A percentile compares a stretch with the other conserved stretches of the same genome.
phyloP scores from a whole-genome alignment of 2,113 vertebrate genomes.

The Cygnus buccinator region DNA sequence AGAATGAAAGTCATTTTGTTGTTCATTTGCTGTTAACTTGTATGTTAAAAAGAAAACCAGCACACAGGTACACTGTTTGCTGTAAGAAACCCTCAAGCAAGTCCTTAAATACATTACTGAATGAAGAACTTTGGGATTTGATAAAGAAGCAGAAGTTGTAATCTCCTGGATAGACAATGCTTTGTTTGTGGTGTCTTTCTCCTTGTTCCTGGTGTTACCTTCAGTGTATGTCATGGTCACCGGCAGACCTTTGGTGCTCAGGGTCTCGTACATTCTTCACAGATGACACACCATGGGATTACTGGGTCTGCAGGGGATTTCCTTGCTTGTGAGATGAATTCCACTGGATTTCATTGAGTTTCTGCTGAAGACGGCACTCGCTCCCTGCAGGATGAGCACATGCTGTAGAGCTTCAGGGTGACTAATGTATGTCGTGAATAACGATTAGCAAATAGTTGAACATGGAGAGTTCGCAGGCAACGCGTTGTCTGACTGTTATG shows the following conservation, averaged over 20 bases:
- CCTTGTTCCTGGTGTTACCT: not conserved
- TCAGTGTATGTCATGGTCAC: not conserved
- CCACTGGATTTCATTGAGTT: not conserved
- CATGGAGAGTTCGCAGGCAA: not conserved
- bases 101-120: not conserved
- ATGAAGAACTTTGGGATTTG: not conserved
- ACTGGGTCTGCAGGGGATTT: not conserved
- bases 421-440: not conserved
- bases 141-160: not conserved
- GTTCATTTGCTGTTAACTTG: not conserved
- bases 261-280: not conserved
- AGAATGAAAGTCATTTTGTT: not conserved
- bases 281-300: not conserved
- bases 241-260: not conserved
- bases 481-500: not conserved
- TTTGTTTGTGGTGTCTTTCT: not conserved
- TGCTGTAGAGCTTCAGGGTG: not conserved
- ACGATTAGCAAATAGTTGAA: not conserved
- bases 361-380: not conserved
- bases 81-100: not conserved
- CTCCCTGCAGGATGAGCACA: rapidly evolving
- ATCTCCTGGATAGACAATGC: rapidly evolving
- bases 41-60: not conserved
- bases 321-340: not conserved
- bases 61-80: not conserved